These are phyloP conservation scores for Ctenosaura bakeri DNA, from an alignment of 2,797 vertebrate genomes.

Conservation along the genomic window DNA sequence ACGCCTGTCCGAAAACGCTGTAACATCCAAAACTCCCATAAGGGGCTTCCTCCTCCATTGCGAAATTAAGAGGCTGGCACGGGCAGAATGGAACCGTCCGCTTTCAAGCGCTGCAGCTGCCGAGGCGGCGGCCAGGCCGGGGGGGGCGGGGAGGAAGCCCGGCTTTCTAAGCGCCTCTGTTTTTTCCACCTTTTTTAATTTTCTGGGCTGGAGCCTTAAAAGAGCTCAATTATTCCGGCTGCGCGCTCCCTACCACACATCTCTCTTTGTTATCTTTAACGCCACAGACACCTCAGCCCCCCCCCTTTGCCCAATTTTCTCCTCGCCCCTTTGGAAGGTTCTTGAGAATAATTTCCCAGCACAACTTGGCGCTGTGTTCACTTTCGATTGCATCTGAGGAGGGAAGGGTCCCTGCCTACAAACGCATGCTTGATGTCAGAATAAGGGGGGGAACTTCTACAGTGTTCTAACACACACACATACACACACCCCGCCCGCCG, in stretches of 20 bases:
- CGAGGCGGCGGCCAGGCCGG: no score
- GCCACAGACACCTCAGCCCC: conserved; percentile 41
- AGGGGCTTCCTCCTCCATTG: conserved; percentile 10
- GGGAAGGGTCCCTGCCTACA: no score
- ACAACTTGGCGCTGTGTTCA: background rate
- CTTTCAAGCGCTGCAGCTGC: conserved; percentile 24
- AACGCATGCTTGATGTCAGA: background rate
- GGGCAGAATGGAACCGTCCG: background rate
- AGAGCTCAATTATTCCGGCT: accelerated
- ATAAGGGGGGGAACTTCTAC: background rate
- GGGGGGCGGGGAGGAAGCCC: background rate
- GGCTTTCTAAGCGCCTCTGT: background rate
- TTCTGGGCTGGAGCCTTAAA: background rate
- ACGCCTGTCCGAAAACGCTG: background rate
- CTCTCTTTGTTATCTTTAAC: conserved; percentile 48
- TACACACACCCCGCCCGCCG: no score
- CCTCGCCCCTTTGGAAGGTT: background rate
- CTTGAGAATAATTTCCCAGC: background rate
- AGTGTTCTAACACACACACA: no score
- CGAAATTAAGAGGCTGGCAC: background rate
- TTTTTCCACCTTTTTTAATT: background rate
- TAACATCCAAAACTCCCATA: background rate
- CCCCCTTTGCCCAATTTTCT: conserved; percentile 12
- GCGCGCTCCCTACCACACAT: accelerated
- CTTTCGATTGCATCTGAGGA: background rate